Base-by-base conservation (phyloP, 2,888 invertebrate genomes). In the Eremobia ochroleuca region DNA sequence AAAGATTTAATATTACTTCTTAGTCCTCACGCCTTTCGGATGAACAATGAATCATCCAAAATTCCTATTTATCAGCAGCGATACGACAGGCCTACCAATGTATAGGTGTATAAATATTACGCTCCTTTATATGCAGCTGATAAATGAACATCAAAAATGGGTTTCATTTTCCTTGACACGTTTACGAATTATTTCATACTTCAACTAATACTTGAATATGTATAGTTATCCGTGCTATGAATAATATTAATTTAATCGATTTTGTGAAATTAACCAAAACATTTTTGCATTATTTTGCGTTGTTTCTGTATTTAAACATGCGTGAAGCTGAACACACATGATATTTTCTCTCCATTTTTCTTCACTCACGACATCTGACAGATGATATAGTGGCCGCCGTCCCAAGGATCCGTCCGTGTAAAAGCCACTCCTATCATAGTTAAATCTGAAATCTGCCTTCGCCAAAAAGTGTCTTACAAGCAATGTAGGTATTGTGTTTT, bases 351-450 rank as follows among this genome's bases (percentile, higher is more conserved):
- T 85, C 85, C 86, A 75, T 83, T 81, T 87, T 87, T 87, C 83
- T 80, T 76, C 78, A 76, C 82, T 76, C 78, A 76, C 82, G 74
- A 83, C 77, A 76, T 80, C 85, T 94, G 94, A 94, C 94, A 94
- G 92, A 92, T 93, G 93, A 93, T 93, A 93, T 81, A 90, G 88
- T 92, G 90, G 88, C 89, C 87, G 89, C 91, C 92, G 90, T 92
- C 90, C 91, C 49, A 77, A 78, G 90, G 89, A 87, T 95, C 95
- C 94, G 94, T 96, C 94, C 94, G 93, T 91, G 93, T 94, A 93
- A 94, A 94, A 94, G 95, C 96, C 96, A 95, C 96, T 96, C 96
- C 96, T 96, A 92, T 92, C 87, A 89, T 89, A 90, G 88, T 86
- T 88, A 92, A 92, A 92, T 89, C 89, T 90, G 87, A 91, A 92